These are phyloP conservation scores for Andrena hattorfiana DNA, from an alignment of 2,888 invertebrate species.

Conservation along the genomic window DNA sequence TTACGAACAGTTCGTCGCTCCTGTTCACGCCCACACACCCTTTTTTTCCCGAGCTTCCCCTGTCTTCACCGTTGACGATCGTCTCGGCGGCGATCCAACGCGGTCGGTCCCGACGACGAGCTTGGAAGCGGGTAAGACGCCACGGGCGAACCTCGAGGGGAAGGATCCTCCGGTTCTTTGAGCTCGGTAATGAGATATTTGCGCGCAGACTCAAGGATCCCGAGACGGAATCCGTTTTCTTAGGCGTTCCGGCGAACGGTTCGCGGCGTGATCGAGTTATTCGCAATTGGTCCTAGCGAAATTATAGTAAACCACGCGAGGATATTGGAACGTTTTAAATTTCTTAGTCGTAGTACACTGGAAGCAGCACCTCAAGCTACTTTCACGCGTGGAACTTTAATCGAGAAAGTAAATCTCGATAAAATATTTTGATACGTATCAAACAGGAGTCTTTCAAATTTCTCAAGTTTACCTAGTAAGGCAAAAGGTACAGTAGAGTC, in stretches of 20 bases:
- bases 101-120: conserved; percentile 32
- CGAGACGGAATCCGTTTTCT: conserved; percentile 73
- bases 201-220: conserved; percentile 77
- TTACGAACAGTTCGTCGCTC: conserved; percentile 35
- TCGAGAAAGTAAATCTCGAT: no score
- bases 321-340: background rate
- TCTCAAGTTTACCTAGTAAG: no score
- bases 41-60: conserved; percentile 7
- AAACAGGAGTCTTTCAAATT: no score
- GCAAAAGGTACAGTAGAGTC: no score
- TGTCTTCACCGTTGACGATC: conserved; percentile 56
- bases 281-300: background rate
- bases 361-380: no score
- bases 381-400: no score
- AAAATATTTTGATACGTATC: no score
- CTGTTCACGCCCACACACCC: conserved; percentile 15
- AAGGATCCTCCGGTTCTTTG: conserved; percentile 80
- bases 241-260: conserved; percentile 29
- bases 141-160: conserved; percentile 37
- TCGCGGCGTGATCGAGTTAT: conserved; percentile 13
- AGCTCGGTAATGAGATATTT: conserved; percentile 81
- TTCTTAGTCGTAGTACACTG: no score
- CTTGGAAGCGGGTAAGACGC: conserved; percentile 61
- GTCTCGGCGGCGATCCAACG: conserved; percentile 23
- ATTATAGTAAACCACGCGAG: conserved; percentile 2